Conservation (phyloP, 2,888 invertebrate genomes). For the Chrysolina oricalcia region DNA sequence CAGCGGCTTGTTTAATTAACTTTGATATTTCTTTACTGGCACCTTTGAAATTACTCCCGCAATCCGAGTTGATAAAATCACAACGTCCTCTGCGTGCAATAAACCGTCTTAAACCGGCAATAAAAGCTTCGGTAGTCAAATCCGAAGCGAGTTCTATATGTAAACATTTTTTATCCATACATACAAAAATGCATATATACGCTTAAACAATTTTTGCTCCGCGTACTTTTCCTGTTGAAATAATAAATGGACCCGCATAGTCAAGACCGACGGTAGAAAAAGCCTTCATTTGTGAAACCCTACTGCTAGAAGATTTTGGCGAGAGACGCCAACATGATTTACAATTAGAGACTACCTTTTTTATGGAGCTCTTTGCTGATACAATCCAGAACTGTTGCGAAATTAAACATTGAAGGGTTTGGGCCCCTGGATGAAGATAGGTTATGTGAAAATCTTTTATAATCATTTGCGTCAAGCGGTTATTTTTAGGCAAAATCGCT, state of each 20-base stretch:
- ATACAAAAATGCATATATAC: not conserved
- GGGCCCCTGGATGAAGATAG: too few species aligned
- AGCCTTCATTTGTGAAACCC: not conserved
- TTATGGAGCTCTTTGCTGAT: conserved; percentile 8
- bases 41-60: not conserved
- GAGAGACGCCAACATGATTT: not conserved
- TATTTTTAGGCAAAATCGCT: not conserved
- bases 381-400: conserved; percentile 6
- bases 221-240: not conserved
- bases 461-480: not conserved
- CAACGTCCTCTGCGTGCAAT: not conserved
- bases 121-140: not conserved
- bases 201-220: not conserved
- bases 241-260: conserved; percentile 30
- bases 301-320: not conserved
- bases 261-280: conserved; percentile 24
- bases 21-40: not conserved
- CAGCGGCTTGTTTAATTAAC: not conserved
- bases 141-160: not conserved
- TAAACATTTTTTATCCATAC: not conserved
- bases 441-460: not conserved
- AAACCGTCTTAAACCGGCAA: not conserved
- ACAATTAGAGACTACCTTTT: conserved; percentile 5
- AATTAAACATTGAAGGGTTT: not conserved
- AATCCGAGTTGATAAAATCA: not conserved